Conservation (phyloP, 2,797 vertebrate species). For the Acrossocheilus wenchowensis region DNA sequence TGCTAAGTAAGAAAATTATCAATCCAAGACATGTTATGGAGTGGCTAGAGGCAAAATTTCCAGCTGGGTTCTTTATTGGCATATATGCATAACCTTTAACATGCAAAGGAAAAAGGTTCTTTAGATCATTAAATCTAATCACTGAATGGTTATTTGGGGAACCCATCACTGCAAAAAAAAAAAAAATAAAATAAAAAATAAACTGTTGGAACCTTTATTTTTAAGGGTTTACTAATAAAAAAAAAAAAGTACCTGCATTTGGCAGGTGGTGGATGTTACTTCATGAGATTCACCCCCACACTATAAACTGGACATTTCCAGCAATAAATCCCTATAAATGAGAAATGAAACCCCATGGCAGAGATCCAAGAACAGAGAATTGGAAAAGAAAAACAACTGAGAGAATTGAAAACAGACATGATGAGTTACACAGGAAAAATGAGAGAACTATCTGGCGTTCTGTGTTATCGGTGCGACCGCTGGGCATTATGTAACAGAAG, state of each 20-base stretch:
- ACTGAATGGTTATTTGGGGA: background rate
- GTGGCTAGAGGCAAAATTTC: background rate
- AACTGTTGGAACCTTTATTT: too few species aligned
- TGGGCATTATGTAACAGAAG: slow-evolving; percentile 33
- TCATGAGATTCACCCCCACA: background rate
- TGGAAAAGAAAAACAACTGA: slow-evolving; percentile 29
- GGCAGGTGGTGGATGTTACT: slow-evolving; percentile 18
- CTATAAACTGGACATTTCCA: slow-evolving; percentile 6
- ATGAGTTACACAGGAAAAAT: slow-evolving; percentile 6
- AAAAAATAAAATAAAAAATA: too few species aligned
- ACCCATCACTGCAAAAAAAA: background rate
- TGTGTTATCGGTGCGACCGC: background rate
- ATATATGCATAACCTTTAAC: background rate
- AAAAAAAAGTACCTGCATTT: background rate
- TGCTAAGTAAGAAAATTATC: background rate
- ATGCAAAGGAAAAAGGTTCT: background rate
- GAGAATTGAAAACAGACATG: slow-evolving; percentile 4
- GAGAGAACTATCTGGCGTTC: slow-evolving; percentile 1
- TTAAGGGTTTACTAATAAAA: background rate
- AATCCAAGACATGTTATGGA: background rate
- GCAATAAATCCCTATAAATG: slow-evolving; percentile 17
- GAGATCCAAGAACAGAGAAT: background rate
- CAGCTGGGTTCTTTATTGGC: background rate
- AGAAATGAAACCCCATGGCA: slow-evolving; percentile 1
- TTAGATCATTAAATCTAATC: background rate